Conservation (phyloP, 2,797 vertebrate species). For the Enteromius treurensis region DNA sequence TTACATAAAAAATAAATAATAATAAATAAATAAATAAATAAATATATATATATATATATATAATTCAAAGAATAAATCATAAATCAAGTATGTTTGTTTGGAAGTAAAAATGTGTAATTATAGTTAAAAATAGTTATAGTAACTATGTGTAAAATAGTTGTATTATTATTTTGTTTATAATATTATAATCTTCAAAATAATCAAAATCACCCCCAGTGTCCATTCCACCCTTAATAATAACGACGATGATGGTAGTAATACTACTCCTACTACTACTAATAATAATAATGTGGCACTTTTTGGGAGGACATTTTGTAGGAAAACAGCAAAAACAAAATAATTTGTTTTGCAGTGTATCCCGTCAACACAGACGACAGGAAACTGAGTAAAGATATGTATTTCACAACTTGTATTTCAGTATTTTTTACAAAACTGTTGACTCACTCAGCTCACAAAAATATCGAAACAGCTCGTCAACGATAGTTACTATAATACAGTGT, state of each 20-base stretch:
- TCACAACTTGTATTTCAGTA: neutral
- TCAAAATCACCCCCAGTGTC: neutral
- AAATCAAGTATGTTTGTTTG: neutral
- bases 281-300: neutral
- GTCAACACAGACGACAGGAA: neutral
- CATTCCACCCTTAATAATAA: neutral
- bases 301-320: neutral
- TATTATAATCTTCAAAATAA: neutral
- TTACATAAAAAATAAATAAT: too few relatives aligned
- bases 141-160: neutral
- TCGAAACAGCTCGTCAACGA: slow-evolving; percentile 6
- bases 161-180: neutral
- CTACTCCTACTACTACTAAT: neutral
- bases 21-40: too few relatives aligned
- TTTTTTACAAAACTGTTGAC: neutral
- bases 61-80: neutral
- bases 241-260: neutral
- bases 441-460: neutral
- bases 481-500: neutral
- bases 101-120: neutral
- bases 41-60: neutral
- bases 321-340: neutral
- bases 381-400: neutral
- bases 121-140: too few relatives aligned
- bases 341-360: neutral